Evolutionary conservation across 2,113 vertebrate genomes (phyloP).

Genomic region (Piprites chloris): DNA sequence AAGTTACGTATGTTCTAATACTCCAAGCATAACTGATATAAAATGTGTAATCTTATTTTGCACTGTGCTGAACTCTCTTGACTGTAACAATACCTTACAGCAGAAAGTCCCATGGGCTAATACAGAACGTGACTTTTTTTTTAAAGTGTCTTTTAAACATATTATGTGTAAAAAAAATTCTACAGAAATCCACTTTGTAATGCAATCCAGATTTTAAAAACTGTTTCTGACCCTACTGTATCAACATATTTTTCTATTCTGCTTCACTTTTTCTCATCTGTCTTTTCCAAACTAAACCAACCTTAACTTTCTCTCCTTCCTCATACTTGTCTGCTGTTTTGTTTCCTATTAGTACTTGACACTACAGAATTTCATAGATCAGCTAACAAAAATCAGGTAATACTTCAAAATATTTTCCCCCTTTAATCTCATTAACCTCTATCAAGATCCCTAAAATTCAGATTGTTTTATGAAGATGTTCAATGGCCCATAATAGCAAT

Average conservation of each 20-base stretch:
- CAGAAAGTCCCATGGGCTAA: background rate
- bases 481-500: background rate
- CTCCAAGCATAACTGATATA: background rate
- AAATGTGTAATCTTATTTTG: background rate
- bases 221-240: background rate
- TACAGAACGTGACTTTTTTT: background rate
- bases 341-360: background rate
- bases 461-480: background rate
- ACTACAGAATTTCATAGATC: background rate
- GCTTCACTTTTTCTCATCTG: background rate
- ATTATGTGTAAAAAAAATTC: background rate
- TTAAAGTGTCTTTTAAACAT: background rate
- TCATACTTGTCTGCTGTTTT: background rate
- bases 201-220: background rate
- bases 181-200: background rate
- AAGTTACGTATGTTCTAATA: background rate
- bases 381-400: background rate
- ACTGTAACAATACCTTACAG: background rate
- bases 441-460: background rate
- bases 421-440: background rate
- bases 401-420: fast-evolving
- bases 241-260: background rate
- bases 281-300: background rate
- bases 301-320: background rate
- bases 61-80: background rate